Conservation (phyloP, 2,113 vertebrate species). For the Cyprinus carpio region DNA sequence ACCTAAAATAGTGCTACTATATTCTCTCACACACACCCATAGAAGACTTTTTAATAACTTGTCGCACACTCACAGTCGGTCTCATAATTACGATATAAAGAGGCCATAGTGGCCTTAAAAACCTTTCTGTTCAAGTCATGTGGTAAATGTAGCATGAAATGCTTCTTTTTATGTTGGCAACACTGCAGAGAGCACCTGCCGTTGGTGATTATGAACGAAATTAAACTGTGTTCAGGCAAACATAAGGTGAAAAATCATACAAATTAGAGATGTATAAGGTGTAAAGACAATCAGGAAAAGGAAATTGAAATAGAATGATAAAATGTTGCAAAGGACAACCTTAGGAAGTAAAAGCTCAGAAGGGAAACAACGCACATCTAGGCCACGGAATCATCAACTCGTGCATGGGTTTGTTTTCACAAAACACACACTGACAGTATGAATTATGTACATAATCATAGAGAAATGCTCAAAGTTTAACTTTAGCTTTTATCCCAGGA, state of each 20-base stretch:
- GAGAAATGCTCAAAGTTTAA: conserved; percentile 52
- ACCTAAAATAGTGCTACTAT: conserved; percentile 20
- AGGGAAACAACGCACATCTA: conserved; percentile 59
- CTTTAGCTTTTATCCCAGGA: conserved; percentile 68
- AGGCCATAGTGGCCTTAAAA: conserved; percentile 17
- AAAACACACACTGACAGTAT: conserved; percentile 69
- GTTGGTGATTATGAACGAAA: not conserved
- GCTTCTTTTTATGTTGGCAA: not conserved
- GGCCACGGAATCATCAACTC: conserved; percentile 74
- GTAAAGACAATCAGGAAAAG: not conserved
- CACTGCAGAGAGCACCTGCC: not conserved
- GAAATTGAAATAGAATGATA: conserved; percentile 51
- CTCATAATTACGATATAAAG: conserved; percentile 11
- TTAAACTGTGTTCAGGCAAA: not conserved
- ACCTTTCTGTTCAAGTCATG: conserved; percentile 2
- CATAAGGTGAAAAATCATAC: conserved; percentile 27
- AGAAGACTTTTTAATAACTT: not conserved
- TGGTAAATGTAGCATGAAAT: not conserved
- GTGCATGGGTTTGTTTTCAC: conserved; percentile 55
- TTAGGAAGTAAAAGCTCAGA: conserved; percentile 15
- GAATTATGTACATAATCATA: conserved; percentile 73
- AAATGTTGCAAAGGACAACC: conserved; percentile 43
- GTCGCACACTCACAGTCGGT: not conserved
- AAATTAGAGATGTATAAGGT: not conserved
- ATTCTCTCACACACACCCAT: not conserved